Conservation (phyloP, 1,140 invertebrate species). For the Eriosoma lanigerum region DNA sequence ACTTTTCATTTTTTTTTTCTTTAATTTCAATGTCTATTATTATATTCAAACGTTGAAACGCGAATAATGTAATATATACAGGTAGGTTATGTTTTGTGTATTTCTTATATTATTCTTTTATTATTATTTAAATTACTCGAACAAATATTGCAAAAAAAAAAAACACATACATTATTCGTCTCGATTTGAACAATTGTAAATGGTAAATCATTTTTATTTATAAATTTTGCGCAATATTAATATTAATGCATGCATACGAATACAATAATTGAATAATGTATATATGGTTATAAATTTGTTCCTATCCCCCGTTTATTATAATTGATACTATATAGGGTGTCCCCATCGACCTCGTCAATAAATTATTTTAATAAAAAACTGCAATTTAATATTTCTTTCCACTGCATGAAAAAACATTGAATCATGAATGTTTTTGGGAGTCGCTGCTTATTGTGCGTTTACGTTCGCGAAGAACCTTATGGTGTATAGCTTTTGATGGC, state of each 20-base stretch:
- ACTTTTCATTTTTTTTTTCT: slow-evolving; percentile 21
- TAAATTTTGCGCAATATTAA: slow-evolving; percentile 12
- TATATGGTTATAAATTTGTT: too few relatives aligned
- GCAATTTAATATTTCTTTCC: too few relatives aligned
- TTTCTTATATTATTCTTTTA: not conserved
- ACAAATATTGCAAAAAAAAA: slow-evolving; percentile 25
- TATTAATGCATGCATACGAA: not conserved
- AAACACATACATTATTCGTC: not conserved
- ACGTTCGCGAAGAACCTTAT: too few relatives aligned
- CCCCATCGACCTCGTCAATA: too few relatives aligned
- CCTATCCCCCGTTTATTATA: too few relatives aligned
- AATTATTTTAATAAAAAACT: too few relatives aligned
- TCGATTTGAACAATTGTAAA: slow-evolving; percentile 30
- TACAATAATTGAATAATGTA: too few relatives aligned
- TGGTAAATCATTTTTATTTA: not conserved
- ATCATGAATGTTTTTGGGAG: too few relatives aligned
- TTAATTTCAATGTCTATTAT: slow-evolving; percentile 24
- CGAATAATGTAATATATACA: not conserved
- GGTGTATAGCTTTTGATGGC: too few relatives aligned
- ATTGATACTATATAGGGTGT: too few relatives aligned
- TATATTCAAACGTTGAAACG: not conserved
- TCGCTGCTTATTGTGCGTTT: too few relatives aligned
- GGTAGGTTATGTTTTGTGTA: slow-evolving; percentile 8
- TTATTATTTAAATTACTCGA: not conserved
- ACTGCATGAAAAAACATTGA: too few relatives aligned